phyloP scores from a whole-genome alignment of 2,888 invertebrate species.

The Drosophila limbata region DNA sequence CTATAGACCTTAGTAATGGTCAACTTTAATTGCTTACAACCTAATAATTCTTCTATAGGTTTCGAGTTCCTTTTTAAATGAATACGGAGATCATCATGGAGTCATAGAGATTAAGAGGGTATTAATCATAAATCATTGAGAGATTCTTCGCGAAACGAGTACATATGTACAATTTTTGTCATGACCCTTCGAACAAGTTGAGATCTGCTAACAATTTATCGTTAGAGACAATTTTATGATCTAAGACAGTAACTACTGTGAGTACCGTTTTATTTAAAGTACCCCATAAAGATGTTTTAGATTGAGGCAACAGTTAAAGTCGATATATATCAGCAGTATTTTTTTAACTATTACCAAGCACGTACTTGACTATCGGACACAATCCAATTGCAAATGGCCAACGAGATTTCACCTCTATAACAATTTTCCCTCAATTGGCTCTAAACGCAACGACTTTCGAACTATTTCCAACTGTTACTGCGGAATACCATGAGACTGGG shows the following conservation, averaged over 20 bases:
- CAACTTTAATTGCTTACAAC: too few species aligned
- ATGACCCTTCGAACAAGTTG: neutral
- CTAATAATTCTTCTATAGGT: too few species aligned
- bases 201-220: conserved; percentile 1
- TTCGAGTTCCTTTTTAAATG: too few species aligned
- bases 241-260: neutral
- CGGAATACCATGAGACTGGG: conserved; percentile 46
- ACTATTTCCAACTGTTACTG: conserved; percentile 34
- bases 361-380: conserved; percentile 28
- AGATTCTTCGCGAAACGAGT: too few species aligned
- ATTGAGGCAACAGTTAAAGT: conserved; percentile 31
- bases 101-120: too few species aligned
- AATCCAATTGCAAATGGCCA: conserved; percentile 36
- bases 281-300: conserved; percentile 23
- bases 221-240: conserved; percentile 2
- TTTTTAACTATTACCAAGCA: conserved; percentile 34
- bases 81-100: too few species aligned
- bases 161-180: too few species aligned
- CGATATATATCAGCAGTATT: conserved; percentile 37
- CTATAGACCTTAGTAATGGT: too few species aligned
- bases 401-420: conserved; percentile 12
- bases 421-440: neutral
- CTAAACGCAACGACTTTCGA: conserved; percentile 25
- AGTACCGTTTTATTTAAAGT: neutral
- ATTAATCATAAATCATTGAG: too few species aligned